A percentile compares a stretch with the other conserved stretches of the same genome.
phyloP scores from a whole-genome alignment of 2,113 vertebrate genomes.

The Labeo catla region DNA sequence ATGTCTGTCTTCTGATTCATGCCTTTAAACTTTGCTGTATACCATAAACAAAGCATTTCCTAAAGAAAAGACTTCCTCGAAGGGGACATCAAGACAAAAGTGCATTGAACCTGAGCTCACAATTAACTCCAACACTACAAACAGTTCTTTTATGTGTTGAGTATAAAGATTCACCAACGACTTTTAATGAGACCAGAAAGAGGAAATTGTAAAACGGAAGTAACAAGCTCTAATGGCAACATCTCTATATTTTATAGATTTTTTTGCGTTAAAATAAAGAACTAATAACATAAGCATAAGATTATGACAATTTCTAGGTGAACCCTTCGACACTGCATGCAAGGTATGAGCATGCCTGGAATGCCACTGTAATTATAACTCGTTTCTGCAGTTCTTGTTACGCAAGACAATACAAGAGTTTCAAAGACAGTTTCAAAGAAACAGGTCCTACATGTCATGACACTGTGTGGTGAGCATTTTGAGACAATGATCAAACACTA shows the following conservation, averaged over 20 bases:
- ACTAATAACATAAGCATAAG: neutral
- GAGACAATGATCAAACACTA: neutral
- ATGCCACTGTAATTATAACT: neutral
- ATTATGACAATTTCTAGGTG: neutral
- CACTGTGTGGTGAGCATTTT: too few species aligned
- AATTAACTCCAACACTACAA: neutral
- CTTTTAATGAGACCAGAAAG: neutral
- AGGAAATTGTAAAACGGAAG: neutral
- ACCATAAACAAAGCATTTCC: neutral
- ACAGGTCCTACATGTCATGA: neutral
- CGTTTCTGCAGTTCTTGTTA: conserved; percentile 24
- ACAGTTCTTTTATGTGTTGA: neutral
- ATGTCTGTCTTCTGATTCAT: neutral
- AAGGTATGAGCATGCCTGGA: conserved; percentile 3
- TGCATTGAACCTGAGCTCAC: neutral
- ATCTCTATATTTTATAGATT: neutral
- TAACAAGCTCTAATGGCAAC: neutral
- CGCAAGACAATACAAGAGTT: conserved; percentile 11
- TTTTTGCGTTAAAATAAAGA: neutral
- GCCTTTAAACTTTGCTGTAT: neutral
- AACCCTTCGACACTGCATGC: neutral
- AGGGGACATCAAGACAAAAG: neutral
- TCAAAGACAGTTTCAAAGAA: neutral
- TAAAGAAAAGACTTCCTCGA: neutral
- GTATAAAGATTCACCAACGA: neutral